Base-by-base conservation (phyloP, 2,113 vertebrate species). In the Vimba vimba region DNA sequence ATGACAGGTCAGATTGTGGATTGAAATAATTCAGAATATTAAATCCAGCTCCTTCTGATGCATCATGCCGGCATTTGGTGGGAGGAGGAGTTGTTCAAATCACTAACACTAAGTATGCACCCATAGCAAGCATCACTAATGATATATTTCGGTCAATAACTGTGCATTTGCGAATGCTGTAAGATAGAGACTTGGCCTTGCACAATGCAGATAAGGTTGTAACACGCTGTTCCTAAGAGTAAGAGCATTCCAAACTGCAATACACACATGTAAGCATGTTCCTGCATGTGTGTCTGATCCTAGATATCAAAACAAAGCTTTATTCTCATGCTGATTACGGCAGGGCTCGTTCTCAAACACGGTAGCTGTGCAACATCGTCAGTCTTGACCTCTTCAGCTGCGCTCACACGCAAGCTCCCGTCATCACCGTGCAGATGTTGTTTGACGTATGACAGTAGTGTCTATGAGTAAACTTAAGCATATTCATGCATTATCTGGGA, bases 381-480 rank as follows among this genome's bases (percentile, higher is more conserved):
- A 59, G 75, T 68, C 45, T 79, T 73, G 47, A 50, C 27, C 71
- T 85, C 21, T 62, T 64, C 9, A 47, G 30, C 25, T 82, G 25
- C 50, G 2, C 27, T 25, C 64, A n/a, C 59, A 74, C 30, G 36
- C 30, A 52, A 85, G 43, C 47, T 80, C 66, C 21, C 43, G 52
- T 83, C 66, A 50, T 71, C 60, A 69, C 50, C 2, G 8, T 47
- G 68, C 84, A 87, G 45, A 89, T 87, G 57, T 64, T 36, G 83
- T 19, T 73, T 81, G 55, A 80, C 45, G 36, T 75, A 50, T 64
- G 25, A 80, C 43, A 57, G 64, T 79, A 6, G 52, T 77, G 73
- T 82, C 78, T 88, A 83, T 82, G 79, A 62, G 87, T 86, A 86
- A 86, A 84, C 86, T 27, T 86, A 87, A 81, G 77, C 82, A 85